Evolutionary conservation across 2,888 invertebrate species (phyloP).

Genomic region (Fragum sueziense): DNA sequence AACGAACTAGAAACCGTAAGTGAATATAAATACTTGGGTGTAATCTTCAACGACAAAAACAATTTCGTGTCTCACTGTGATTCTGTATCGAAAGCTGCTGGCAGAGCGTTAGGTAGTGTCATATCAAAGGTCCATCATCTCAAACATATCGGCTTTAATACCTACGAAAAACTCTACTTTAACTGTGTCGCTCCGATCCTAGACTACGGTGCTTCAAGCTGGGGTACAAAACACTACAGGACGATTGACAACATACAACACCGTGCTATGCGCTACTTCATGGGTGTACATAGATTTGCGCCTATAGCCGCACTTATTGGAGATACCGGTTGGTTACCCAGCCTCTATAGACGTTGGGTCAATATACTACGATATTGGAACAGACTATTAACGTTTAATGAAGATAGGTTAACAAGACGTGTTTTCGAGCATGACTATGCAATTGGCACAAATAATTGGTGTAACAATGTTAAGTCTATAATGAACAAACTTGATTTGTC

Average conservation of each 20-base stretch:
- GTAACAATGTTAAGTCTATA: too few relatives aligned
- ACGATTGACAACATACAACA: conserved; percentile 30
- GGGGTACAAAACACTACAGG: conserved; percentile 37
- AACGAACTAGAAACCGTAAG: conserved; percentile 32
- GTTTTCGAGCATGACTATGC: too few relatives aligned
- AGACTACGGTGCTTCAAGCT: conserved; percentile 18
- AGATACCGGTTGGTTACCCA: conserved; percentile 45
- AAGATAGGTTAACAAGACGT: too few relatives aligned
- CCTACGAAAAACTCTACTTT: conserved; percentile 35
- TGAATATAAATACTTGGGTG: conserved; percentile 47
- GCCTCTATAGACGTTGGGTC: conserved; percentile 21
- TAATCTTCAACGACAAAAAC: conserved; percentile 36
- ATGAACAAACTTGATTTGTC: too few relatives aligned
- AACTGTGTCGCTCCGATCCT: conserved; percentile 31
- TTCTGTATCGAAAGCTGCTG: conserved; percentile 21
- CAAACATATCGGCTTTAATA: conserved; percentile 39
- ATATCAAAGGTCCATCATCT: conserved; percentile 34
- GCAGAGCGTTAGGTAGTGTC: conserved; percentile 31
- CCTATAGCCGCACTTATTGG: conserved; percentile 30
- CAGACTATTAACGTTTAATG: background rate
- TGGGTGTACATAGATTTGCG: conserved; percentile 39
- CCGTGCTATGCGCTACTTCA: conserved; percentile 40
- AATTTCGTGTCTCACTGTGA: conserved; percentile 21
- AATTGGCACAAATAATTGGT: too few relatives aligned
- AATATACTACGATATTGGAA: conserved; percentile 21